Evolutionary conservation across 2,888 invertebrate genomes (phyloP).

Genomic region (Malthinus seriepunctatus): DNA sequence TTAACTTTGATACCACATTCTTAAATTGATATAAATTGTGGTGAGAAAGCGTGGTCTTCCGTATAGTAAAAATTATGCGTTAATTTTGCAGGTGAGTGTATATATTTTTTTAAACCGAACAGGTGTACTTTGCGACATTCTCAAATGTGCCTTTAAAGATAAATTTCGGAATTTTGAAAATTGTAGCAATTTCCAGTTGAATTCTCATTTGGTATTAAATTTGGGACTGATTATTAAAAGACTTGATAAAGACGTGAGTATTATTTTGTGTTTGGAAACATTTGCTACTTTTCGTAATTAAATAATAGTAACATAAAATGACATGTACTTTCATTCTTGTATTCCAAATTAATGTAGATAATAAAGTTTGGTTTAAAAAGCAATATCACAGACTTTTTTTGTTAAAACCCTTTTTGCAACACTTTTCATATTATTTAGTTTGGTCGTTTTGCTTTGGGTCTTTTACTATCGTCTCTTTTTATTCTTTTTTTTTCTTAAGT

Average conservation of each 20-base stretch:
- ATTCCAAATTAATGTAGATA: conserved; percentile 36
- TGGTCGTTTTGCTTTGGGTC: conserved; percentile 51
- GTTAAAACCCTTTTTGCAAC: conserved; percentile 34
- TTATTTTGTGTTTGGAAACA: conserved; percentile 28
- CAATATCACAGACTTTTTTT: conserved; percentile 40
- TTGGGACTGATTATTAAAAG: conserved; percentile 19
- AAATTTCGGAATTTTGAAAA: background rate
- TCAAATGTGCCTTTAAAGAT: background rate
- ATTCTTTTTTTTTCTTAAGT: conserved; percentile 15
- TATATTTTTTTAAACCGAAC: too few relatives aligned
- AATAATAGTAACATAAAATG: conserved; percentile 16
- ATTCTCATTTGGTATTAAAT: conserved; percentile 7
- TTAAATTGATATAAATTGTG: too few relatives aligned
- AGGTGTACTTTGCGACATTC: background rate
- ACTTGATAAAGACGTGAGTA: conserved; percentile 12
- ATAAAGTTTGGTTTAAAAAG: conserved; percentile 20
- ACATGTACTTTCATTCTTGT: conserved; percentile 28
- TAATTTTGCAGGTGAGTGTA: too few relatives aligned
- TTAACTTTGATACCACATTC: too few relatives aligned
- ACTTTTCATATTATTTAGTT: conserved; percentile 35
- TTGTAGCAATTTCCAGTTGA: background rate
- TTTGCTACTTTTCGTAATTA: conserved; percentile 24
- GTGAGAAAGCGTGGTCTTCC: too few relatives aligned
- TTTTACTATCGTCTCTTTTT: conserved; percentile 36
- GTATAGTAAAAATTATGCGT: too few relatives aligned